Base-by-base conservation (phyloP, 2,797 vertebrate genomes). In the Xenentodon cancila region DNA sequence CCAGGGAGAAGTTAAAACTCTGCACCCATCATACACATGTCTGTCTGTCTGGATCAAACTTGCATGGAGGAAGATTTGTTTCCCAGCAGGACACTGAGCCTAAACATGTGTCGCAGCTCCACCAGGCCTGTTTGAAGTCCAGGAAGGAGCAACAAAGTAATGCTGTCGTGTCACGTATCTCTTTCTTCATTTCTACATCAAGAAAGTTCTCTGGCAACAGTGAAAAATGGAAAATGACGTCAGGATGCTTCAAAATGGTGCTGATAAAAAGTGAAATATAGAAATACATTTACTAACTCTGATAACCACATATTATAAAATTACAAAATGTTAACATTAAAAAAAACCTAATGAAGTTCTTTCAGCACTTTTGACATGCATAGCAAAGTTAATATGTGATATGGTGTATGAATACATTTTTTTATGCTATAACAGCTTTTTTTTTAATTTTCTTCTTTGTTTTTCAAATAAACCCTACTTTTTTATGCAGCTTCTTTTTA, bases 31-130 rank as follows among this genome's bases (percentile, higher is more conserved):
- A 61, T 50, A 80, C 58, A 63, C 49, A 16, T n/a, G 25, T 11
- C 51, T 27, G 70, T 64, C 72, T 66, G 54, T 75, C 70, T 60
- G 68, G 77, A 73, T 79, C 64, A 58, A 44, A 66, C 53, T 30
- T 57, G 46, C 61, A 67, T 61, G 56, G 54, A 68, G 43, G 52
- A 76, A 81, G 85, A 87, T 84, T 82, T 20, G 13, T 77, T 40
- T 81, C 84, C 73, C 82, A 89, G 84, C 82, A 80, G 85, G 79
- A 77, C 43, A 5, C 20, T 27, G 65, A 83, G 69, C 59, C 77
- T 55, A 18, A 73, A 82, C 80, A 72, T 54, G 51, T 22, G 59
- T 72, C 9, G 43, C 50, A 42, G 76, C 73, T 72, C 44, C 7
- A 42, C n/a, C 48, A 40, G 64, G 51, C 47, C 60, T 62, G 65